Conservation (phyloP, 2,113 vertebrate genomes). For the Hucho hucho region DNA sequence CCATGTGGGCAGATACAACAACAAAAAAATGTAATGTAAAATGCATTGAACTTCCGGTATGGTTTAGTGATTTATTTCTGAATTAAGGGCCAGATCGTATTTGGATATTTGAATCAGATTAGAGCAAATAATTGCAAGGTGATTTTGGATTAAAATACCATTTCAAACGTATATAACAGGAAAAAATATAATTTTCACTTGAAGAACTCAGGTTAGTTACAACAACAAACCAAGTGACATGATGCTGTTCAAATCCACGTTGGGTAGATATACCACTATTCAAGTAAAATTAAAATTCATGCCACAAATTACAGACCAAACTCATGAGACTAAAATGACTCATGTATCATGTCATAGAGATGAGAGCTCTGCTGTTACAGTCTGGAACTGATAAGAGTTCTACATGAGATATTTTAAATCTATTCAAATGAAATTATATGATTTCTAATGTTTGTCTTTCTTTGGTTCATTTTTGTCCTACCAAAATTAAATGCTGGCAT, state of each 20-base stretch:
- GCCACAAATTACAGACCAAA: background rate
- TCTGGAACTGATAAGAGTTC: background rate
- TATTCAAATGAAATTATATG: background rate
- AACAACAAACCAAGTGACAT: background rate
- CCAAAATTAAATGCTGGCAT: constrained; percentile 1
- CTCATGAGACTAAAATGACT: background rate
- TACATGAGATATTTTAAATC: background rate
- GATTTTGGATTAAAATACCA: too few relatives aligned
- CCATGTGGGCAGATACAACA: too few relatives aligned
- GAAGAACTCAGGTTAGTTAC: too few relatives aligned
- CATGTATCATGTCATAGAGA: background rate
- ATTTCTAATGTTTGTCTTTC: background rate
- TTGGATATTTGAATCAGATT: too few relatives aligned
- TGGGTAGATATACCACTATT: background rate
- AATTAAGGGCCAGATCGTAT: too few relatives aligned
- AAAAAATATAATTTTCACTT: too few relatives aligned
- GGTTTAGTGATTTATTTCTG: too few relatives aligned
- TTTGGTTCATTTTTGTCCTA: background rate
- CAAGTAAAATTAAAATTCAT: too few relatives aligned
- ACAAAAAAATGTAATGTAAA: too few relatives aligned
- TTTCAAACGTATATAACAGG: too few relatives aligned
- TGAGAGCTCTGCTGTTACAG: background rate
- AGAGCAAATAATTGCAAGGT: too few relatives aligned
- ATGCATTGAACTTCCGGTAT: too few relatives aligned
- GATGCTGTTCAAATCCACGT: background rate